These are phyloP conservation scores for Eulacestoma nigropectus DNA, from an alignment of 2,113 vertebrate species.

Conservation along the genomic window DNA sequence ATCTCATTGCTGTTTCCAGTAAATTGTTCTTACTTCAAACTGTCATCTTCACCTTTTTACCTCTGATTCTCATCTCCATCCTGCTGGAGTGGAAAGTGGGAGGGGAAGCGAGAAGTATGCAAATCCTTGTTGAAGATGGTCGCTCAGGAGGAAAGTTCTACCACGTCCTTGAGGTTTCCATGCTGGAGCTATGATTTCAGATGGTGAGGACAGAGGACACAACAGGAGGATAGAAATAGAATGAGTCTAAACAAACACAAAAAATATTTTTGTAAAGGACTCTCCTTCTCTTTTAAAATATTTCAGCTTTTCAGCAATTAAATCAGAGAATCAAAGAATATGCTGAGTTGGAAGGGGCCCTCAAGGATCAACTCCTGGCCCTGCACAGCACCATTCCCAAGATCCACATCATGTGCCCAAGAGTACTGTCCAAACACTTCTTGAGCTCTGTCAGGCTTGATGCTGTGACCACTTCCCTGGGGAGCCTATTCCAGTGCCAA, in stretches of 20 bases:
- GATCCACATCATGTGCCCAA: rapidly evolving
- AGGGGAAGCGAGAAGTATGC: background rate
- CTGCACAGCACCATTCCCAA: background rate
- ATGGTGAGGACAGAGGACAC: background rate
- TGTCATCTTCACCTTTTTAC: background rate
- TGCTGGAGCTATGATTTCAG: background rate
- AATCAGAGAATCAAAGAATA: background rate
- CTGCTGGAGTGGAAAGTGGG: background rate
- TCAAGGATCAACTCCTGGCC: too few relatives aligned
- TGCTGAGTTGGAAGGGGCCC: background rate
- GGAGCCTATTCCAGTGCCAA: background rate
- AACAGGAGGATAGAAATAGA: background rate
- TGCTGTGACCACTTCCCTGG: background rate
- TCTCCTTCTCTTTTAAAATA: background rate
- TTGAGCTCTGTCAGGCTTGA: background rate
- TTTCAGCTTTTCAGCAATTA: background rate
- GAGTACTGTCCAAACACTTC: background rate
- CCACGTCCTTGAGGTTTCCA: background rate
- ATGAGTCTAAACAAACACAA: background rate
- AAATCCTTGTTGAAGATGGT: background rate
- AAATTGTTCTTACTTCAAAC: background rate
- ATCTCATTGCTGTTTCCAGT: background rate
- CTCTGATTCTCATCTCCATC: background rate
- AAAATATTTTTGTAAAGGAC: background rate
- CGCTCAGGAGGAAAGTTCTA: background rate